phyloP scores from a whole-genome alignment of 2,888 invertebrate genomes.

The Listrodromus nycthemerus region DNA sequence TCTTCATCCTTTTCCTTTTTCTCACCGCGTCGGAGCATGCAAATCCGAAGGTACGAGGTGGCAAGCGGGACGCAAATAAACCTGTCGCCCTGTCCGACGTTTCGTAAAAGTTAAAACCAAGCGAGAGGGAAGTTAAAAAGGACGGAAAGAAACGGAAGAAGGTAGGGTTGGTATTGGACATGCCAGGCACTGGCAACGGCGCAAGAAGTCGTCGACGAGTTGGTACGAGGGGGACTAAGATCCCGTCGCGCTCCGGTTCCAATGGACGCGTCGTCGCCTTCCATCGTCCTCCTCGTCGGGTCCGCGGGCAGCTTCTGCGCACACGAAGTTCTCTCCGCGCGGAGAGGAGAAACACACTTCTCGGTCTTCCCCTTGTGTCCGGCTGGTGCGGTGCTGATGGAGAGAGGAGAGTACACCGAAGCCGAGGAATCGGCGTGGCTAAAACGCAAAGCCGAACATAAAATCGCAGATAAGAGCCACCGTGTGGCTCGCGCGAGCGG shows the following conservation, averaged over 20 bases:
- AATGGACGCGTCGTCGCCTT: constrained; percentile 62
- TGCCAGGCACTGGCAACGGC: constrained; percentile 56
- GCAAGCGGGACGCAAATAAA: constrained; percentile 72
- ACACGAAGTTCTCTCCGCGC: constrained; percentile 35
- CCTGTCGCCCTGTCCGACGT: constrained; percentile 73
- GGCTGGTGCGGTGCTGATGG: constrained; percentile 45
- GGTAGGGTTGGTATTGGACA: constrained; percentile 44
- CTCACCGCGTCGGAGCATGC: constrained; percentile 63
- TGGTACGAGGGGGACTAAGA: constrained; percentile 22
- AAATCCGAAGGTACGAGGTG: constrained; percentile 75
- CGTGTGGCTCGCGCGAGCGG: constrained; percentile 65
- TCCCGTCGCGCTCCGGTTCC: constrained; percentile 46
- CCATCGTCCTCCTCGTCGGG: constrained; percentile 14
- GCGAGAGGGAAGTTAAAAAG: constrained; percentile 61
- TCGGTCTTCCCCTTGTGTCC: constrained; percentile 30
- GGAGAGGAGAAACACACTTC: constrained; percentile 31
- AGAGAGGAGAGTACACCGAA: constrained; percentile 24
- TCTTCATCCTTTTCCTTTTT: constrained; percentile 8
- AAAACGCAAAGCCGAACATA: constrained; percentile 81
- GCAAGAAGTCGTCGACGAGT: constrained; percentile 44
- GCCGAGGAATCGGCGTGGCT: constrained; percentile 70
- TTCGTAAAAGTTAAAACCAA: constrained; percentile 74
- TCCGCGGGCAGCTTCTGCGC: constrained; percentile 49
- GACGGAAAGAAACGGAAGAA: constrained; percentile 50
- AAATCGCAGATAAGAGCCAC: constrained; percentile 82